Conservation (phyloP, 2,113 vertebrate species). For the Lepisosteus oculatus region DNA sequence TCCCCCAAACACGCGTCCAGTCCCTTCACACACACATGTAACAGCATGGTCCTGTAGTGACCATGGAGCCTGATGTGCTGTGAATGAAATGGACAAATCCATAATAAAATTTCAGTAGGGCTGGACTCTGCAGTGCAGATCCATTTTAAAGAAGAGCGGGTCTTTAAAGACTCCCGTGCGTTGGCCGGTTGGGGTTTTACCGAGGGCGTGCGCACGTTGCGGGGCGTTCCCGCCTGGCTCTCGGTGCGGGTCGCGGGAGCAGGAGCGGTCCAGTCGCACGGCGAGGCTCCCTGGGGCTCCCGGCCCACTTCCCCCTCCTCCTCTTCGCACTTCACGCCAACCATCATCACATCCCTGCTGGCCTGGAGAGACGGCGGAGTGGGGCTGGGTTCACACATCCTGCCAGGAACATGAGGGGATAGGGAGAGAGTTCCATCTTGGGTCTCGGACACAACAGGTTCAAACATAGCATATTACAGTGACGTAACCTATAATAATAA, state of each 20-base stretch:
- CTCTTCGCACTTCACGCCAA: slow-evolving; percentile 81
- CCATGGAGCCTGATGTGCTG: too few relatives aligned
- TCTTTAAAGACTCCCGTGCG: too few relatives aligned
- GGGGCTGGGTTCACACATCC: slow-evolving; percentile 90
- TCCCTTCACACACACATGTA: too few relatives aligned
- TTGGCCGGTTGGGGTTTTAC: slow-evolving; percentile 33
- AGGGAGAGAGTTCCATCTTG: neutral
- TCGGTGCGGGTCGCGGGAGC: slow-evolving; percentile 35
- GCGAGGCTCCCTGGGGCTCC: slow-evolving; percentile 45
- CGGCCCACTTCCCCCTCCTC: slow-evolving; percentile 50
- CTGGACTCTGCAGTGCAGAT: too few relatives aligned
- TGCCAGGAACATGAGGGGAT: slow-evolving; percentile 25
- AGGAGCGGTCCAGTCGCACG: slow-evolving; percentile 50
- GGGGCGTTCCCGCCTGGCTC: slow-evolving; percentile 41
- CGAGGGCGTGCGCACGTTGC: slow-evolving; percentile 56
- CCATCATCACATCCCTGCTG: slow-evolving; percentile 78
- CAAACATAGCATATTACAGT: too few relatives aligned
- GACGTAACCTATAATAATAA: too few relatives aligned
- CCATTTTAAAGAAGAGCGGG: too few relatives aligned
- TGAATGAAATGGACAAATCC: too few relatives aligned
- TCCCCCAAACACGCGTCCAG: too few relatives aligned
- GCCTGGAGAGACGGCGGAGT: slow-evolving; percentile 68
- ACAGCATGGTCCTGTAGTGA: too few relatives aligned
- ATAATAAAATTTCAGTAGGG: too few relatives aligned
- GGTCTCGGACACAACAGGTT: neutral